phyloP scores from a whole-genome alignment of 2,113 vertebrate genomes.

The Anguilla japonica region DNA sequence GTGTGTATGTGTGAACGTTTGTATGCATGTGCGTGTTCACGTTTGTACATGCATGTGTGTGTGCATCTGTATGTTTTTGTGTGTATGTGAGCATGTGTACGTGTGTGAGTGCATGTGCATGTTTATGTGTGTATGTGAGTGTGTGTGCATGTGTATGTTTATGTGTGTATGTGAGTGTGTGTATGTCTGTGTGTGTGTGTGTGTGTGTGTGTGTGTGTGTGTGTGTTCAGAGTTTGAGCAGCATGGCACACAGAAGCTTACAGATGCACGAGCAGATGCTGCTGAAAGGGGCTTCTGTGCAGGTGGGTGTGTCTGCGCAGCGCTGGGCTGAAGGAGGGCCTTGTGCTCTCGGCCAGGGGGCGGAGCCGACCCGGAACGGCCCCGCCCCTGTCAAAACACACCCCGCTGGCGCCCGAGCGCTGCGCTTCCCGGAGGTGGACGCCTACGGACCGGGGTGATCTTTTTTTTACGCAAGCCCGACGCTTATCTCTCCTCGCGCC shows the following conservation, averaged over 20 bases:
- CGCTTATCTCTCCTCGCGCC: not conserved
- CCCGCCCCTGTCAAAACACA: not conserved
- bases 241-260: not conserved
- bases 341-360: not conserved
- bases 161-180: too few species aligned
- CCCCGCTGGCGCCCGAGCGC: too few species aligned
- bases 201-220: too few species aligned
- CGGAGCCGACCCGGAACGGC: not conserved
- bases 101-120: too few species aligned
- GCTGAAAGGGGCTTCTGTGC: constrained; percentile 8
- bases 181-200: too few species aligned
- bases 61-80: too few species aligned
- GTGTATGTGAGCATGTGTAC: too few species aligned
- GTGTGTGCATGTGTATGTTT: too few species aligned
- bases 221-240: not conserved
- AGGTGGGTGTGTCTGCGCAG: not conserved
- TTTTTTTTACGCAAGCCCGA: not conserved
- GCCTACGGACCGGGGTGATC: not conserved
- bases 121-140: too few species aligned
- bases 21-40: too few species aligned
- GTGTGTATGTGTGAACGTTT: too few species aligned
- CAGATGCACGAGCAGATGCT: not conserved
- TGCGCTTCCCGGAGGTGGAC: not conserved
- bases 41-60: too few species aligned
- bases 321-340: not conserved